A percentile compares a stretch with the other conserved stretches of the same genome.
Evolutionary conservation across 2,888 invertebrate genomes (phyloP).

Genomic region (Hesperia comma): DNA sequence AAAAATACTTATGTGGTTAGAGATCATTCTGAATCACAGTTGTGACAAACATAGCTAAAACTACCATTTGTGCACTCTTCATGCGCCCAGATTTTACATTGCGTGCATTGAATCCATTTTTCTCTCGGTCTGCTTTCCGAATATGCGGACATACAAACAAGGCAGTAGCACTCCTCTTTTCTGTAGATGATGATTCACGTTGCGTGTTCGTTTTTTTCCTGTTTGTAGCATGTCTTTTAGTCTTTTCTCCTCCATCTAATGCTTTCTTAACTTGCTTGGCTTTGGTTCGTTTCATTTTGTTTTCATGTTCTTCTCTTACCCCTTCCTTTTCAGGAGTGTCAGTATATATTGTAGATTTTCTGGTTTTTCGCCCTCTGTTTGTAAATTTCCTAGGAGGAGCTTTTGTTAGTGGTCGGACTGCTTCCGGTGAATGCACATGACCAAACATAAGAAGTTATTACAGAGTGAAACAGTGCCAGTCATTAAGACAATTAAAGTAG

Average conservation of each 20-base stretch:
- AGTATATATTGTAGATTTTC: no score
- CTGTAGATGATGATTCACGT: slow-evolving; percentile 35
- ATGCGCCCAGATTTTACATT: slow-evolving; percentile 33
- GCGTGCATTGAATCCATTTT: slow-evolving; percentile 41
- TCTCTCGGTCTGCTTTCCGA: slow-evolving; percentile 41
- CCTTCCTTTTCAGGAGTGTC: no score
- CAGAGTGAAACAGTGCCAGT: no score
- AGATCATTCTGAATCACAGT: slow-evolving; percentile 35
- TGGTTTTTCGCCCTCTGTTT: no score
- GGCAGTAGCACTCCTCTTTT: slow-evolving; percentile 40
- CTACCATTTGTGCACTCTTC: slow-evolving; percentile 28
- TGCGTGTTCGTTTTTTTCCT: slow-evolving; percentile 24
- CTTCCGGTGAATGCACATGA: no score
- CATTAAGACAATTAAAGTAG: no score
- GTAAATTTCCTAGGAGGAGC: no score
- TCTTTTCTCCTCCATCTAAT: slow-evolving; percentile 34
- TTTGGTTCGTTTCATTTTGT: slow-evolving; percentile 36
- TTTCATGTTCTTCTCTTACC: slow-evolving; percentile 41
- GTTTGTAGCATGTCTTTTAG: slow-evolving; percentile 22
- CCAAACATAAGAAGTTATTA: no score
- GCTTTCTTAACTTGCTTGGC: slow-evolving; percentile 41
- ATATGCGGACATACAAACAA: slow-evolving; percentile 41
- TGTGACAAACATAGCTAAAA: slow-evolving; percentile 37
- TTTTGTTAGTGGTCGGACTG: no score
- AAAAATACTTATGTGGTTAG: not conserved